These are phyloP conservation scores for Eudemis profundana DNA, from an alignment of 2,888 invertebrate species.

Conservation along the genomic window DNA sequence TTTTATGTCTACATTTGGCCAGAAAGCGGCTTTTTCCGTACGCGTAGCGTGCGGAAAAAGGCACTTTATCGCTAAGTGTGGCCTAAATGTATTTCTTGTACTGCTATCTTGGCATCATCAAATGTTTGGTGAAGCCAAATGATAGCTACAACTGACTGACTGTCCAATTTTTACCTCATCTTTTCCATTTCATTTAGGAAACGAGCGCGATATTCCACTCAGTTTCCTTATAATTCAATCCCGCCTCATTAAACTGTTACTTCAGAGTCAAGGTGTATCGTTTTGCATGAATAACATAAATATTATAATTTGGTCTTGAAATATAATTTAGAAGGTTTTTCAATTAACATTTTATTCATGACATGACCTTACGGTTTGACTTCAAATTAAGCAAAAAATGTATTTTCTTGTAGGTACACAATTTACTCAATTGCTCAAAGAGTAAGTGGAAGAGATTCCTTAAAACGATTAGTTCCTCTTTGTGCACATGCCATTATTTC, in stretches of 20 bases:
- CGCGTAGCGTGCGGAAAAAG: too few relatives aligned
- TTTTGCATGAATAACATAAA: slow-evolving; percentile 23
- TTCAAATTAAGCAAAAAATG: neutral
- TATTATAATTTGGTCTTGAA: slow-evolving; percentile 7
- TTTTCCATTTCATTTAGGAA: slow-evolving; percentile 18
- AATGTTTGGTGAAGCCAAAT: too few relatives aligned
- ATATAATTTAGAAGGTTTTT: slow-evolving; percentile 11
- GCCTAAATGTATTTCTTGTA: too few relatives aligned
- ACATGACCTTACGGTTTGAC: slow-evolving; percentile 10
- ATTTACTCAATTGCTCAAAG: too few relatives aligned
- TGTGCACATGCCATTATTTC: too few relatives aligned
- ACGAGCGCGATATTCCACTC: slow-evolving; percentile 26
- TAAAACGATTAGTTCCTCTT: too few relatives aligned
- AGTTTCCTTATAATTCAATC: slow-evolving; percentile 24
- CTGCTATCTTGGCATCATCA: too few relatives aligned
- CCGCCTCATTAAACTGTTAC: slow-evolving; percentile 19
- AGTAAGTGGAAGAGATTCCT: too few relatives aligned
- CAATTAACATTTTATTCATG: neutral
- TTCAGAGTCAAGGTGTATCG: slow-evolving; percentile 20
- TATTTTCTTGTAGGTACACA: too few relatives aligned
- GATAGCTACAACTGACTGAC: neutral
- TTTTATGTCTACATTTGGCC: too few relatives aligned
- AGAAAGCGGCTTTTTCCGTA: too few relatives aligned
- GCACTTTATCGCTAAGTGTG: too few relatives aligned
- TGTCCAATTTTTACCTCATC: neutral